A percentile compares a stretch with the other conserved stretches of the same genome.
phyloP scores from a whole-genome alignment of 2,113 vertebrate genomes.

The Oryctolagus cuniculus region mOryCun1.1 NC_091433.1:61343501-61344000 shows the following conservation, averaged over 20 bases:
- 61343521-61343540: neutral
- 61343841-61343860: neutral
- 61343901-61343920: neutral
- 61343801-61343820: neutral
- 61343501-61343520: neutral
- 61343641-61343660: neutral
- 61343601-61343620: neutral
- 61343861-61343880: neutral
- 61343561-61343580: neutral
- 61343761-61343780: neutral
- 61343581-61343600: neutral
- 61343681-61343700: neutral
- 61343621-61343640: neutral
- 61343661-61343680: neutral
- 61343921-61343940: constrained; percentile 17
- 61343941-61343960: neutral
- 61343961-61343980: neutral
- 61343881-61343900: neutral
- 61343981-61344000: too few relatives aligned
- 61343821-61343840: neutral
- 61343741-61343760: neutral
- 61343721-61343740: neutral
- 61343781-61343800: neutral
- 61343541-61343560: neutral
- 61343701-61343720: neutral